Percentiles rank a stretch among this genome's conserved stretches.
Conservation (phyloP, 2,888 invertebrate species). For the Eustalomyia histrio region DNA sequence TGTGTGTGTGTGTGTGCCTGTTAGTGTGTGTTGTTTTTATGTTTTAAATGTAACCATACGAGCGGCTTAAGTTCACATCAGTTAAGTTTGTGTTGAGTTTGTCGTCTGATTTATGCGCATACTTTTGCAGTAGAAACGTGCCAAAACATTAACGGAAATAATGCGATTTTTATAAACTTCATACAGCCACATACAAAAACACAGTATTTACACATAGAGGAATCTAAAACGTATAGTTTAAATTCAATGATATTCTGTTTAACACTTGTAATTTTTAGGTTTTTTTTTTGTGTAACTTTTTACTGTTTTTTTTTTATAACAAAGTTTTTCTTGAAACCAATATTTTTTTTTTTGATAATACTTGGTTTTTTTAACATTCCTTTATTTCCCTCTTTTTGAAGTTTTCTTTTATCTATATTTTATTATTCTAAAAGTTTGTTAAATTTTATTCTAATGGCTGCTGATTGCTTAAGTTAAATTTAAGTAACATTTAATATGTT, state of each 20-base stretch:
- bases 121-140: constrained; percentile 64
- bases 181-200: constrained; percentile 21
- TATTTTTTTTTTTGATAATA: no score
- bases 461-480: no score
- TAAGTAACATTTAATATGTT: no score
- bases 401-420: no score
- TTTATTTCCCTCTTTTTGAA: no score
- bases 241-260: constrained; percentile 50
- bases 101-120: constrained; percentile 63
- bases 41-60: constrained; percentile 55
- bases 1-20: constrained; percentile 14
- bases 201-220: no score
- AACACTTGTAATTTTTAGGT: constrained; percentile 21
- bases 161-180: constrained; percentile 63
- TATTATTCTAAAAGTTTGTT: no score
- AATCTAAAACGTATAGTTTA: constrained; percentile 37
- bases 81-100: constrained; percentile 62
- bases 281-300: background rate
- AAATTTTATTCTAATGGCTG: no score
- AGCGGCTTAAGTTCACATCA: constrained; percentile 58
- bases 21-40: constrained; percentile 11
- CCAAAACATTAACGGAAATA: constrained; percentile 64
- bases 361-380: no score
- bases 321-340: no score
- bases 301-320: background rate